A percentile compares a stretch with the other conserved stretches of the same genome.
Conservation (phyloP, 1,140 invertebrate species). For the Drosophila mauritiana region DNA sequence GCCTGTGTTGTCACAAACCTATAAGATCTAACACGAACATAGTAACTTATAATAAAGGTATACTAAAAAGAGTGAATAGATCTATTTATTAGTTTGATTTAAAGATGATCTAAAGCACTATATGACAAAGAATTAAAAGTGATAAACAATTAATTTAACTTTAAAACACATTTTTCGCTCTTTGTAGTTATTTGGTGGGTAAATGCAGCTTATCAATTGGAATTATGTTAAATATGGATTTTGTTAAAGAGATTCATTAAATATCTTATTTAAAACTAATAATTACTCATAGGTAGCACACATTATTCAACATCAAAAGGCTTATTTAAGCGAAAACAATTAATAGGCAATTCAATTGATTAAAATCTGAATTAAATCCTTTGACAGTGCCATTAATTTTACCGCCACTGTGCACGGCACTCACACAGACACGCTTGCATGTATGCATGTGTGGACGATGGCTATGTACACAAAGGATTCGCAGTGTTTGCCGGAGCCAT, state of each 20-base stretch:
- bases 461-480: slow-evolving; percentile 46
- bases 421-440: neutral
- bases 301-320: neutral
- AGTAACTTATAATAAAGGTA: neutral
- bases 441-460: slow-evolving; percentile 17
- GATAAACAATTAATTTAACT: no score
- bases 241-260: neutral
- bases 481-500: slow-evolving; percentile 36
- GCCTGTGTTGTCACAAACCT: slow-evolving; percentile 55
- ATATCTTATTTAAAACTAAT: neutral
- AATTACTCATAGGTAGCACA: neutral
- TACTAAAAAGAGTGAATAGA: neutral
- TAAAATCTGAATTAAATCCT: neutral
- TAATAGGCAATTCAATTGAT: neutral
- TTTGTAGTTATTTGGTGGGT: no score
- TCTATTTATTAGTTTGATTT: no score
- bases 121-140: no score
- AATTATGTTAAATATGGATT: no score
- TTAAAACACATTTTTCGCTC: no score
- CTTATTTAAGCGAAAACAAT: neutral
- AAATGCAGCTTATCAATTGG: no score
- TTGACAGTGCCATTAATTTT: neutral
- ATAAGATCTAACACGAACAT: slow-evolving; percentile 13
- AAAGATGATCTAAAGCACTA: no score
- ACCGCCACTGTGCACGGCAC: slow-evolving; percentile 18